phyloP scores from a whole-genome alignment of 2,113 vertebrate species.

The Esox niger region DNA sequence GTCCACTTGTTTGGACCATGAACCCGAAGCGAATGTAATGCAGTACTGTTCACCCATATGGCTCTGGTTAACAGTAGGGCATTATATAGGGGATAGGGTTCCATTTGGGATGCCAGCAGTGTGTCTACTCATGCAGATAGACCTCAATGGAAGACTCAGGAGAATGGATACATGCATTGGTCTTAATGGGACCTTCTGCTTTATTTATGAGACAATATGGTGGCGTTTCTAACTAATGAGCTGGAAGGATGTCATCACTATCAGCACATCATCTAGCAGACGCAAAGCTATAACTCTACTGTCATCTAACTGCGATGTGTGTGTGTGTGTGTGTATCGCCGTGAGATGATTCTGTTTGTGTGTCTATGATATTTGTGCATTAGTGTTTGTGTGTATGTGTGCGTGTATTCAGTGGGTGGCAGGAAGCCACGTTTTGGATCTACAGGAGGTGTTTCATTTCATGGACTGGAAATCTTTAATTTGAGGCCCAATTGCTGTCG shows the following conservation, averaged over 20 bases:
- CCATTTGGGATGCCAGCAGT: too few species aligned
- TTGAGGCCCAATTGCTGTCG: constrained; percentile 51
- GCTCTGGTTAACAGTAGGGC: too few species aligned
- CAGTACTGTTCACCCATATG: too few species aligned
- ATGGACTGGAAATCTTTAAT: constrained; percentile 65
- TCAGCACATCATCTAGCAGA: constrained; percentile 37
- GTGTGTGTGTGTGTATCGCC: constrained; percentile 4
- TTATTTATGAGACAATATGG: constrained; percentile 64
- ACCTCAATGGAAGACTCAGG: constrained; percentile 32
- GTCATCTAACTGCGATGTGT: constrained; percentile 18
- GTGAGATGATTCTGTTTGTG: background rate
- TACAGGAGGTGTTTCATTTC: constrained; percentile 63
- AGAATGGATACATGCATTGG: constrained; percentile 53
- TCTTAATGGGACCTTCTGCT: constrained; percentile 44
- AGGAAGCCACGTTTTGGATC: constrained; percentile 43
- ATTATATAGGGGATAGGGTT: too few species aligned
- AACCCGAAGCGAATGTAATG: too few species aligned
- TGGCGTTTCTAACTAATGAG: constrained; percentile 60
- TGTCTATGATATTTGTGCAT: too few species aligned
- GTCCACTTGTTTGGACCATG: too few species aligned
- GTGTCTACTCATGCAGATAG: constrained; percentile 6
- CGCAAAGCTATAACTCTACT: constrained; percentile 42
- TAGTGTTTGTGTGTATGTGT: constrained; percentile 6
- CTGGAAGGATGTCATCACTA: constrained; percentile 58
- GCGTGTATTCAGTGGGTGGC: constrained; percentile 14